Evolutionary conservation across 92 coral and sea anemone genomes (phyloP), one percentile per base, ranked within the genome.

Genomic region (Metridium senile): DNA sequence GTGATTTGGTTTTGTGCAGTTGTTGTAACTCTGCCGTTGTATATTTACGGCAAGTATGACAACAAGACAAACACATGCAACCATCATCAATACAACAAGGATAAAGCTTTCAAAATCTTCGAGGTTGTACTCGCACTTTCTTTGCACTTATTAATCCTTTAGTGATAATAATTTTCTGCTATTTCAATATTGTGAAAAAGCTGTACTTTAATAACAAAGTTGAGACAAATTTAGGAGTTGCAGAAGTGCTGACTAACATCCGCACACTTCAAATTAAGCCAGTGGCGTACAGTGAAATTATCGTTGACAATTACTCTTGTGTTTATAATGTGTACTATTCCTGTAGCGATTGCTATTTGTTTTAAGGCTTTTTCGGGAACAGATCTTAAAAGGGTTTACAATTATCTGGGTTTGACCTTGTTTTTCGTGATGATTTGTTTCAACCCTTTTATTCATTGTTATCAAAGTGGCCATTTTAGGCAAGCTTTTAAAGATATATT

Each of bases 371-470:
- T 52, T 3, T 72, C 53, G 18, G 43, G 39, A n/a, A 47, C 10
- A 71, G 23, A 11, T 16, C 33, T 23, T 47, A 13, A 30, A 72
- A 72, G 18, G 19, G 21, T 29, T 27, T 72, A 22, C 26, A 27
- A 52, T 19, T 30, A 26, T 27, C 21, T 65, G 43, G 49, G 45
- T 45, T 52, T 72, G n/a, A n/a, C n/a, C 10, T 26, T 72, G 27
- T 52, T 52, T 54, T 72, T 72, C 49, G 33, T 65, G 7, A 59
- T 30, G 62, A 43, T 59, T 19, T 33, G 76, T 33, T 29, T 72
- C 45, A 72, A 72, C 30, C 76, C 76, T 8, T 53, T 72, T 53
- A 29, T 72, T 56, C 62, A 72, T 29, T 57, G 62, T 22, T 72
- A 27, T 21, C 66, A 53, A 30, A 72, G 65, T 19, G 18, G 47